Base-by-base conservation (phyloP, 35 echinoderm and acorn worm genomes). In the Eucidaris tribuloides region DNA sequence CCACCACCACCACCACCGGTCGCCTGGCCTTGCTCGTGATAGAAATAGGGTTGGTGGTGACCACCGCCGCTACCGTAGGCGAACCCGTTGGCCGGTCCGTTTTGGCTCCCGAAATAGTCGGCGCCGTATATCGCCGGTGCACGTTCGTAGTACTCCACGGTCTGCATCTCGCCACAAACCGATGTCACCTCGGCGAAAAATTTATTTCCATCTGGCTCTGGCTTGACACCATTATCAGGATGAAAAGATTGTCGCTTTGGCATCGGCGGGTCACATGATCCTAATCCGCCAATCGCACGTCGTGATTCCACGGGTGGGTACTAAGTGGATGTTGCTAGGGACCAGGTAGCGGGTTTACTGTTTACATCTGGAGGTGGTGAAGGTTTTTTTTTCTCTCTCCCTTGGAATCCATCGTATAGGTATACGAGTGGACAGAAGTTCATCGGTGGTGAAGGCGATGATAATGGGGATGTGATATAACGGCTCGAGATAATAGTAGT, bases 361-460 rank as follows among this genome's bases (percentile, higher is more conserved):
- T 74, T 74, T 74, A 44, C 68, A 74, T 74, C 68, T 74, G 37
- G 41, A 74, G 68, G 68, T 74, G 68, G 44, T 22, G 40, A 74
- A 33, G 68, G 44, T 74, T 74, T 74, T n/a, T n/a, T n/a, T n/a
- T n/a, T n/a, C n/a, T n/a, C n/a, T n/a, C n/a, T n/a, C n/a, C n/a
- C n/a, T n/a, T n/a, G n/a, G n/a, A n/a, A n/a, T n/a, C n/a, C n/a
- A n/a, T n/a, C n/a, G n/a, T n/a, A n/a, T n/a, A n/a, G n/a, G n/a
- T n/a, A n/a, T n/a, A n/a, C n/a, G n/a, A n/a, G n/a, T n/a, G n/a
- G n/a, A n/a, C n/a, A n/a, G n/a, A n/a, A n/a, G n/a, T n/a, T n/a
- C n/a, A n/a, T n/a, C n/a, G n/a, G n/a, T n/a, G n/a, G n/a, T n/a
- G n/a, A n/a, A n/a, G n/a, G n/a, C n/a, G n/a, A n/a, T n/a, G n/a